Percentiles rank a stretch among this genome's conserved stretches.
These are phyloP conservation scores for Bombus waltoni DNA, from an alignment of 1,140 invertebrate genomes.

Conservation along the genomic window DNA sequence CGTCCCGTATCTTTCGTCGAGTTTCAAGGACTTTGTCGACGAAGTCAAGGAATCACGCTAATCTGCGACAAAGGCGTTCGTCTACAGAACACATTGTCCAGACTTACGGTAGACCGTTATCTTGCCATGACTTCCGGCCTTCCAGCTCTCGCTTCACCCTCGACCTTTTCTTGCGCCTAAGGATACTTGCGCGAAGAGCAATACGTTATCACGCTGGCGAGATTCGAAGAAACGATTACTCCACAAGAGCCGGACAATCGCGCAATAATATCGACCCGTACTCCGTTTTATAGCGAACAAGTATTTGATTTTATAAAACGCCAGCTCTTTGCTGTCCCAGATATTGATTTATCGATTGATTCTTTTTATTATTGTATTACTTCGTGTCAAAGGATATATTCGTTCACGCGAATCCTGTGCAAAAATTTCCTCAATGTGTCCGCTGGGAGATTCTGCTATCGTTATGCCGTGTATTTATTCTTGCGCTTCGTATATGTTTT, in stretches of 20 bases:
- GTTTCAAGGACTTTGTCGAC: conserved; percentile 48
- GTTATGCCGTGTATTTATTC: too few relatives aligned
- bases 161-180: background rate
- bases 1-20: conserved; percentile 50
- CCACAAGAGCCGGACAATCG: background rate
- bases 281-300: too few relatives aligned
- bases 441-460: too few relatives aligned
- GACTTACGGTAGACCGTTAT: conserved; percentile 30
- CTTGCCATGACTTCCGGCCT: background rate
- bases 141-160: conserved; percentile 5
- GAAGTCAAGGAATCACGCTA: conserved; percentile 55
- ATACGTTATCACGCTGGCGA: background rate
- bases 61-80: conserved; percentile 56
- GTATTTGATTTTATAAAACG: background rate
- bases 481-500: too few relatives aligned
- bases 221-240: conserved; percentile 7
- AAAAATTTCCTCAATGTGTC: too few relatives aligned
- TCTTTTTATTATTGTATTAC: background rate
- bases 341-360: background rate
- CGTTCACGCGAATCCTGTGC: too few relatives aligned
- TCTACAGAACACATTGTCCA: conserved; percentile 26
- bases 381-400: too few relatives aligned
- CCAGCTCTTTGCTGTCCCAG: background rate
- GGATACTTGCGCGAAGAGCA: background rate
- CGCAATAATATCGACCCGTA: background rate